Percentiles rank a stretch among this genome's conserved stretches.
These are phyloP conservation scores for Bradypodion ventrale DNA, from an alignment of 2,797 vertebrate genomes.

Conservation along the genomic window DNA sequence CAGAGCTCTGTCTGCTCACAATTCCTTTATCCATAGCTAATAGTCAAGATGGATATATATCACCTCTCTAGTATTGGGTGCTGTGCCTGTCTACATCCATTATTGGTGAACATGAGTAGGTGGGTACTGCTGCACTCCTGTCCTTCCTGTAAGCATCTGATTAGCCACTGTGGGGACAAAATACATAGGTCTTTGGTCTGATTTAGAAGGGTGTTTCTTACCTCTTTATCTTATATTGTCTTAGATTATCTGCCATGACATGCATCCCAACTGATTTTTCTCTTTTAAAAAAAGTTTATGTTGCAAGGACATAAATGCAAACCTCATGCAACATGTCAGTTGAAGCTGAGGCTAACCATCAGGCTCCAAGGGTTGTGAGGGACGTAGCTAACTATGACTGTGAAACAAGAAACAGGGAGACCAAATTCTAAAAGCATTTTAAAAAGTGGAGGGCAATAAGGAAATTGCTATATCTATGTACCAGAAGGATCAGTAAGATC, in stretches of 20 bases:
- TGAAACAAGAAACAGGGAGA: background rate
- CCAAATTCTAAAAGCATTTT: background rate
- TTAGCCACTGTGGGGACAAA: background rate
- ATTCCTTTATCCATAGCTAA: background rate
- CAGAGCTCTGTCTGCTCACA: background rate
- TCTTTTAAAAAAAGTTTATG: background rate
- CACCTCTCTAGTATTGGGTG: background rate
- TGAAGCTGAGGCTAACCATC: background rate
- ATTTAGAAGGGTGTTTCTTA: background rate
- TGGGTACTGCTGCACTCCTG: background rate
- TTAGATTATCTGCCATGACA: background rate
- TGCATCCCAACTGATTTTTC: background rate
- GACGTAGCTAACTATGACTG: too few relatives aligned
- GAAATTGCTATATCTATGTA: background rate
- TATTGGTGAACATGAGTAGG: background rate
- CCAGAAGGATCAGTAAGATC: background rate
- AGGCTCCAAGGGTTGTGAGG: too few relatives aligned
- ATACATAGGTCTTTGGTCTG: background rate
- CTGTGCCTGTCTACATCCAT: background rate
- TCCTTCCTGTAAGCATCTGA: background rate
- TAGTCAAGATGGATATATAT: background rate
- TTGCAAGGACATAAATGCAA: background rate
- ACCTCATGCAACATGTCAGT: background rate
- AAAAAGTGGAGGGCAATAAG: slow-evolving; percentile 14
- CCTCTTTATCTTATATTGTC: background rate